Percentiles rank a stretch among this genome's conserved stretches.
Conservation (phyloP, 2,797 vertebrate species). For the Fringilla coelebs region DNA sequence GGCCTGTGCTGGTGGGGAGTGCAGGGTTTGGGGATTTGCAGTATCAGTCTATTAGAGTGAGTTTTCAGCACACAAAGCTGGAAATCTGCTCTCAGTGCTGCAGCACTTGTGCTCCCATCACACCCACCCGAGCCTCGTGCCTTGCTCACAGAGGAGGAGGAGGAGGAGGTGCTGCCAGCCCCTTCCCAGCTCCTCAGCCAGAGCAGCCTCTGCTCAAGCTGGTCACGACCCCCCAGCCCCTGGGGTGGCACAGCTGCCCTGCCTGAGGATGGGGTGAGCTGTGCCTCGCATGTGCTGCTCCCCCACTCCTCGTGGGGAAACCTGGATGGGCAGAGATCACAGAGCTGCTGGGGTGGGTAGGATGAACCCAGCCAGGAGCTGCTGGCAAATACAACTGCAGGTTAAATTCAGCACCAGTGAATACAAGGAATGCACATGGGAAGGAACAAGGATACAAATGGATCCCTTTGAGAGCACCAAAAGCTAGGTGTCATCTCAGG, state of each 20-base stretch:
- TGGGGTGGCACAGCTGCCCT: not conserved
- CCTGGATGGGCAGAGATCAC: not conserved
- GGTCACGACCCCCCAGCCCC: not conserved
- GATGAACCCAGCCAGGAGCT: not conserved
- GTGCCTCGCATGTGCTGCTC: not conserved
- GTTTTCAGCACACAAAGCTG: not conserved
- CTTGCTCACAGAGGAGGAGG: not conserved
- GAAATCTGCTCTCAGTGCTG: not conserved
- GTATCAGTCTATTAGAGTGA: not conserved
- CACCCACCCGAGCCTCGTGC: not conserved
- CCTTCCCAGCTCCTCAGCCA: not conserved
- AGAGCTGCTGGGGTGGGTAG: not conserved
- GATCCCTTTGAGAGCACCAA: too few species aligned
- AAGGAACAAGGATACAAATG: not conserved
- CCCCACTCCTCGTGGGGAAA: rapidly evolving
- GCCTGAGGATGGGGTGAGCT: not conserved
- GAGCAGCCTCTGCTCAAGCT: not conserved
- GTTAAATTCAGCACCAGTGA: not conserved
- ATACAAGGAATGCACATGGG: not conserved
- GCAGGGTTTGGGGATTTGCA: not conserved
- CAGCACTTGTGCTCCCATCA: not conserved
- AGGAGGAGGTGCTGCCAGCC: not conserved
- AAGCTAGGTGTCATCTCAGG: not conserved
- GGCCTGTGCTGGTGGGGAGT: not conserved
- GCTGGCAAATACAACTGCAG: not conserved